Evolutionary conservation across 2,888 invertebrate species (phyloP), one percentile per base, ranked within the genome.

Genomic region (Scrobipalpa costella): DNA sequence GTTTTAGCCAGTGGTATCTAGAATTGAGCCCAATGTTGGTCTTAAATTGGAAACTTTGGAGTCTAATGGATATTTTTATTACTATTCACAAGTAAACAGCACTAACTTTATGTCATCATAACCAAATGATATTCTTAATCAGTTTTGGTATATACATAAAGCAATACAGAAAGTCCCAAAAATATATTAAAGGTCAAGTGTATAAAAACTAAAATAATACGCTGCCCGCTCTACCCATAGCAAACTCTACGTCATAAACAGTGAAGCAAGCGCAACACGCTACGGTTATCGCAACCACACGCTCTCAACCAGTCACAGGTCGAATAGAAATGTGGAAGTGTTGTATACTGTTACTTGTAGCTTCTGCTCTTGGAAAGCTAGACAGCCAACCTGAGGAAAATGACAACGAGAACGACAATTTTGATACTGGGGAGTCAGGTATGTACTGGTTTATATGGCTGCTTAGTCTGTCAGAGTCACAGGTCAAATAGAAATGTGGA

Each of bases 341-440:
- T 15, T 62, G 17, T 38, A 38, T 64, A 1, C 44, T 68, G 21
- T 40, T 65, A 13, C 0, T 68, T n/a, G 61, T 59, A 27, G 55
- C 40, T 3, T 49, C 55, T 36, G 62, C 38, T 2, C 38, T 50
- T 38, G 63, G 61, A 1, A 68, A 64, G n/a, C 50, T 68, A 9
- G 66, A 65, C 17, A 63, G 60, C 3, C 67, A 68, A 11, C 33
- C 15, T n/a, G 55, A 63, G 0, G 67, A 67, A 6, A 55, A 63
- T 3, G 59, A 34, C 1, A 44, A 44, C 15, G 44, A 44, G 7
- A 44, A 44, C 15, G 44, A 44, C 44, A 15, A 44, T 9, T 7
- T n/a, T 5, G 44, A 44, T 19, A 65, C 65, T 7, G 62, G 62
- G 6, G 65, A 63, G 34, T 65, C 65, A 49, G 62, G 64, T 64